Evolutionary conservation across 2,113 vertebrate genomes (phyloP), one percentile per base, ranked within the genome.

Genomic region (Cranoglanis bouderius): DNA sequence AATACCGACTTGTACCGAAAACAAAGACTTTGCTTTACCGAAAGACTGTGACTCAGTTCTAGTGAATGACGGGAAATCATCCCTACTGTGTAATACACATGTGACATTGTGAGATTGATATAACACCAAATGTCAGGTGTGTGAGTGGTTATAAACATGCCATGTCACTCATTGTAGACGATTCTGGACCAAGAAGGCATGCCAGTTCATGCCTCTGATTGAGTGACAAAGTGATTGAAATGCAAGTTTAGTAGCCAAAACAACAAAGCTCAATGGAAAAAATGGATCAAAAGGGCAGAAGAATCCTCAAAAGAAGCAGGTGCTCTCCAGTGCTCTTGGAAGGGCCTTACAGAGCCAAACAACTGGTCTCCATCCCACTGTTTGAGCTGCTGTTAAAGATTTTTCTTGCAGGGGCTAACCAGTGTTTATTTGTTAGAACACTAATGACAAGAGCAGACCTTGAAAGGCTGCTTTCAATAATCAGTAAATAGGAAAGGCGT

Each of bases 371-470:
- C 14, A 70, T 82, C 14, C 19, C 57, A 70, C 0, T 57, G 26
- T 80, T 84, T 87, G 35, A 84, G 55, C 38, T 43, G n/a, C 57
- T 67, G 55, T 84, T 67, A 6, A 29, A 38, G 38, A 12, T 49
- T 40, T 78, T 59, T 87, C 55, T 43, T 51, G 43, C 43, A 9
- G 55, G 43, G 9, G 51, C 63, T 63, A 81, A 1, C 29, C 3
- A 63, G 9, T 87, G 35, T 77, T 46, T 46, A 32, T 80, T 63
- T 46, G 40, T 26, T 67, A 67, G 51, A 81, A 81, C n/a, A 12
- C 8, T 55, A 32, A 85, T 85, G 19, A 51, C 18, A 49, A 67
- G 61, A 32, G 29, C 82, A 84, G 83, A 85, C 35, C 43, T 85
- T 51, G 29, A 55, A 55, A 55, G 18, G n/a, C 49, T 55, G 78